Evolutionary conservation across 2,888 invertebrate species (phyloP), one percentile per base, ranked within the genome.

Genomic region (Tenthredo mesomela): DNA sequence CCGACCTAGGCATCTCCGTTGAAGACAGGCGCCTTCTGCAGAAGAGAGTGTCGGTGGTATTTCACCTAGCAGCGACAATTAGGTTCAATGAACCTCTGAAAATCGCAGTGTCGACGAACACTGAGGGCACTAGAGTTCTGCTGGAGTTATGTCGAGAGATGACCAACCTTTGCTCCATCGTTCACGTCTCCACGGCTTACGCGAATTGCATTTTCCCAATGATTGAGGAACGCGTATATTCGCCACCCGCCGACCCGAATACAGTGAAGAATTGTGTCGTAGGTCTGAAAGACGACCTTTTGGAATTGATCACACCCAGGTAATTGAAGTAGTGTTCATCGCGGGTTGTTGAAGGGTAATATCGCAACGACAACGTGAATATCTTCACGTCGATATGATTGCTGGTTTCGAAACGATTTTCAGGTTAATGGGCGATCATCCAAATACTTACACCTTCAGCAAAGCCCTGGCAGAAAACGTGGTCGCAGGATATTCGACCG

Each of bases 51-150:
- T 94, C 97, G 77, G 95, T 98, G 43, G 96, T 98, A 29, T 96
- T 97, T 90, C 98, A 99, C 91, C 94, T 47, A 21, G 96, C 96
- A 3, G 96, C 96, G 33, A 96, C 96, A 15, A 95, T 94, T 88
- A 95, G 95, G 86, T 98, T 99, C 91, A 98, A 98, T 92, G 98
- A 98, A 92, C 96, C 96, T 18, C 94, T 99, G 77, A 97, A 96
- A 91, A 96, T 96, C 86, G 98, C 98, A 0, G 96, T 98, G 6
- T 94, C 97, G 85, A 95, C 98, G 93, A 99, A 99, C 93, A 96
- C 98, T 0, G 94, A 97, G 84, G 98, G 98, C 71, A 98, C 98
- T 0, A 96, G 97, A 91, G 95, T 96, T 84, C 95, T 98, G 94
- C 92, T 98, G 84, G 96, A 96, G n/a, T 92, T 99, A 71, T 98